Percentiles rank a stretch among this genome's conserved stretches.
These are phyloP conservation scores for Drosophila hamatofila DNA, from an alignment of 2,888 invertebrate species.

Conservation along the genomic window DNA sequence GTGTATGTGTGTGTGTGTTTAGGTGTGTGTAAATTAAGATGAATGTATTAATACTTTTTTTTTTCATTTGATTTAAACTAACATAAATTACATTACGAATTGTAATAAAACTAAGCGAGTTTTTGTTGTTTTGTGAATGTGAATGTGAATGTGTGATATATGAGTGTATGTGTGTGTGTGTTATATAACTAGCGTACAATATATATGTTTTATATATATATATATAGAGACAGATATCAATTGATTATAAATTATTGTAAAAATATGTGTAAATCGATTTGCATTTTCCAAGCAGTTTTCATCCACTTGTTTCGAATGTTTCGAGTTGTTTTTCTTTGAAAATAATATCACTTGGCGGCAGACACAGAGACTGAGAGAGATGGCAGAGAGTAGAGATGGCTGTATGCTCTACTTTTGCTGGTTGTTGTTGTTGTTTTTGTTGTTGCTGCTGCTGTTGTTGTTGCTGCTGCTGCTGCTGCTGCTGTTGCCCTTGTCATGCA, in stretches of 20 bases:
- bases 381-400: slow-evolving; percentile 21
- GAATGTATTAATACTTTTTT: slow-evolving; percentile 55
- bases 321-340: slow-evolving; percentile 75
- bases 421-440: slow-evolving; percentile 20
- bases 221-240: slow-evolving; percentile 2
- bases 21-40: slow-evolving; percentile 22
- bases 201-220: slow-evolving; percentile 22
- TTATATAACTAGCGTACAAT: slow-evolving; percentile 34
- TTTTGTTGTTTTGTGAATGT: slow-evolving; percentile 29
- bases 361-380: slow-evolving; percentile 18
- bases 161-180: slow-evolving; percentile 39
- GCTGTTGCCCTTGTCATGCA: slow-evolving; percentile 43
- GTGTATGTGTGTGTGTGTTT: neutral
- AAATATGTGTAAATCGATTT: slow-evolving; percentile 47
- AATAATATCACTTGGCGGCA: slow-evolving; percentile 73
- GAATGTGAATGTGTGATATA: slow-evolving; percentile 32
- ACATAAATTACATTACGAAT: slow-evolving; percentile 42
- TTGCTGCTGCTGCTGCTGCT: slow-evolving; percentile 23
- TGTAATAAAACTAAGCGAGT: slow-evolving; percentile 62
- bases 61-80: slow-evolving; percentile 22
- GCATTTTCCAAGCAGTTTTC: slow-evolving; percentile 11
- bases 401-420: slow-evolving; percentile 11
- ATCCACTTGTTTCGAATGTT: slow-evolving; percentile 61
- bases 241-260: slow-evolving; percentile 64
- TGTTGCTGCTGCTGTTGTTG: slow-evolving; percentile 7